Conservation (phyloP, 2,888 invertebrate genomes). For the Lithophane socia region DNA sequence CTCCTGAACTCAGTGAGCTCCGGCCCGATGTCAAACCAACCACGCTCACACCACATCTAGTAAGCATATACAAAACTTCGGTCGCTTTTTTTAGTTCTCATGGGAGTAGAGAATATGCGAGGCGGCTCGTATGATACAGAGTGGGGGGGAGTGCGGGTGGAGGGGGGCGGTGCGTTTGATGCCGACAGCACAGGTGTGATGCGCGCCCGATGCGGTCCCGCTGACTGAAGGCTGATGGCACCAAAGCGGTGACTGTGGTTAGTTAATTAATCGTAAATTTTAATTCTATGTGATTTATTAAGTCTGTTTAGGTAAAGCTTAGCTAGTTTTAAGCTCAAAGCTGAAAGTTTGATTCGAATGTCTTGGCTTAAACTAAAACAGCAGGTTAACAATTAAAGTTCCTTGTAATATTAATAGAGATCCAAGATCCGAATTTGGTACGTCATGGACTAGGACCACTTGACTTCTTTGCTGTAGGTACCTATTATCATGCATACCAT, state of each 20-base stretch:
- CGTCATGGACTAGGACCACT: neutral
- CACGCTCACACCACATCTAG: constrained; percentile 72
- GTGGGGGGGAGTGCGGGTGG: constrained; percentile 63
- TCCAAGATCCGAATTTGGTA: neutral
- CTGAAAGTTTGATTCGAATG: neutral
- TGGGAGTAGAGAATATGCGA: constrained; percentile 81
- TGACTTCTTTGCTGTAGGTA: neutral
- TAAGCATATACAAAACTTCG: constrained; percentile 55
- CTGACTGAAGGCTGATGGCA: constrained; percentile 61
- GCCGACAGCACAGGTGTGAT: constrained; percentile 87
- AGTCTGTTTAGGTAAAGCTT: neutral
- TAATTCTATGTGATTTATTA: neutral
- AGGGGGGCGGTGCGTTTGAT: constrained; percentile 81
- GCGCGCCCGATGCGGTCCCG: constrained; percentile 72
- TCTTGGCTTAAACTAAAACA: neutral
- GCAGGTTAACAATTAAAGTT: neutral
- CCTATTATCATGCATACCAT: neutral
- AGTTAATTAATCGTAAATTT: constrained; percentile 37
- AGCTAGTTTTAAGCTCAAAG: too few relatives aligned
- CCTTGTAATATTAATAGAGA: neutral
- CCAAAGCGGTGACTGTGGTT: constrained; percentile 54
- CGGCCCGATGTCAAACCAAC: neutral
- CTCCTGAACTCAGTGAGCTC: neutral
- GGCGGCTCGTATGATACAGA: constrained; percentile 84
- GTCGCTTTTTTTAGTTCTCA: constrained; percentile 83